Base-by-base conservation (phyloP, 30 jellyfish, hydroid and myxozoan genomes). In the Aurelia aurita region DNA sequence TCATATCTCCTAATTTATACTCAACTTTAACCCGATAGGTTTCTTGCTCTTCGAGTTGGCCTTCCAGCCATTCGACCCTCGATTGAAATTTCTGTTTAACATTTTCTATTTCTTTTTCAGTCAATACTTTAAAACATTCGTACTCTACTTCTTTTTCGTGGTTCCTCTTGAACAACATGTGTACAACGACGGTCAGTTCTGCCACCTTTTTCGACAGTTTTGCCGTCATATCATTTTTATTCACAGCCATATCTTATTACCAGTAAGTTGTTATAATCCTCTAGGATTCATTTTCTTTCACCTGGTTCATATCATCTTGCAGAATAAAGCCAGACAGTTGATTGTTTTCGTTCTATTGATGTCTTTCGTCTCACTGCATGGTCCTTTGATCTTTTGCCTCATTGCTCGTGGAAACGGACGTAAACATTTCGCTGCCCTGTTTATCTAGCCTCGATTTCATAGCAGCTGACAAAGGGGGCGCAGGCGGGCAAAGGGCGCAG, bases 71-170 rank as follows among this genome's bases (percentile, higher is more conserved):
- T 21, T 51, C 93, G 16, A 84, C 49, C 32, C 73, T 72, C 49
- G 39, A 39, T 22, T 39, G 29, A 29, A 35, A 20, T 35, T 60
- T 35, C 62, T 72, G 75, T 32, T 58, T 58, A 13, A 59, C 47
- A 22, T 87, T 78, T 19, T 35, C 51, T 39, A 67, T 32, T 27
- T 78, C 82, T 55, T 69, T 35, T 51, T 87, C 96, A 10, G 43
- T 34, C 32, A 87, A 29, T 28, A 44, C 31, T 58, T 69, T 69
- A 34, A 87, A 68, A 28, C 44, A 65, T 43, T 76, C 91, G 31
- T 49, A 58, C 76, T 87, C 90, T 72, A 87, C 84, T 79, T 77
- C 96, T 45, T 75, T 76, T 58, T 87, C 96, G 82, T 87, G 91
- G 82, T 87, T 87, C 72, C 87, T 66, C 49, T 77, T 76, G 64